These are phyloP conservation scores for Barypeithes pellucidus DNA, from an alignment of 2,888 invertebrate genomes.

Conservation along the genomic window DNA sequence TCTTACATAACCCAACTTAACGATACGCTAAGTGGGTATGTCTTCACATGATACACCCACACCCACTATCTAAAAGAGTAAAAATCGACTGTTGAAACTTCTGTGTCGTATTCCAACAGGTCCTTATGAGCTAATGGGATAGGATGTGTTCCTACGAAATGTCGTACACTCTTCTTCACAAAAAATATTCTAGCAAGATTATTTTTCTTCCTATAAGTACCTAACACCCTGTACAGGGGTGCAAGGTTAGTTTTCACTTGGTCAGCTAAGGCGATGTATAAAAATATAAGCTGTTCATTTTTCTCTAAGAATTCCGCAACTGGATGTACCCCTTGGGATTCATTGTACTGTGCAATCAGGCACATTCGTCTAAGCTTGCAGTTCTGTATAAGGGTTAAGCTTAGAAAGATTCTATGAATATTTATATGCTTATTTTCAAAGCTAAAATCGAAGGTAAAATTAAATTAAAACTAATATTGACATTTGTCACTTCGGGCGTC, in stretches of 20 bases:
- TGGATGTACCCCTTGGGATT: background rate
- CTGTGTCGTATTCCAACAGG: conserved; percentile 50
- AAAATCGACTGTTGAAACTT: conserved; percentile 51
- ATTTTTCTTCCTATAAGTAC: conserved; percentile 41
- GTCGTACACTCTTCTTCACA: conserved; percentile 44
- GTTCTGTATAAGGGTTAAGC: conserved; percentile 25
- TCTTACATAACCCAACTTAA: no score
- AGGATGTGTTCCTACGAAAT: conserved; percentile 33
- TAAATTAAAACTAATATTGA: no score
- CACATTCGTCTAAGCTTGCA: conserved; percentile 45
- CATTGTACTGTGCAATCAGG: conserved; percentile 38
- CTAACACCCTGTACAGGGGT: conserved; percentile 32
- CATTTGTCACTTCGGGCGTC: no score
- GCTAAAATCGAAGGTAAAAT: conserved; percentile 32
- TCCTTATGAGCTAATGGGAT: conserved; percentile 52
- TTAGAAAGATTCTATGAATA: conserved; percentile 38
- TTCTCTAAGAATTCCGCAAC: conserved; percentile 38
- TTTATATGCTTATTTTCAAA: conserved; percentile 42
- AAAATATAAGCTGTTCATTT: conserved; percentile 53
- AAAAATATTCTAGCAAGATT: conserved; percentile 44
- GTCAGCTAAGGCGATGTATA: conserved; percentile 41
- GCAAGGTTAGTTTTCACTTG: background rate
- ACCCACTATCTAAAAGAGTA: conserved; percentile 38
- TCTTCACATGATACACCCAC: no score
- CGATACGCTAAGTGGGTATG: no score